Conservation (phyloP, 92 coral and sea anemone genomes). For the Siderastrea radians region DNA sequence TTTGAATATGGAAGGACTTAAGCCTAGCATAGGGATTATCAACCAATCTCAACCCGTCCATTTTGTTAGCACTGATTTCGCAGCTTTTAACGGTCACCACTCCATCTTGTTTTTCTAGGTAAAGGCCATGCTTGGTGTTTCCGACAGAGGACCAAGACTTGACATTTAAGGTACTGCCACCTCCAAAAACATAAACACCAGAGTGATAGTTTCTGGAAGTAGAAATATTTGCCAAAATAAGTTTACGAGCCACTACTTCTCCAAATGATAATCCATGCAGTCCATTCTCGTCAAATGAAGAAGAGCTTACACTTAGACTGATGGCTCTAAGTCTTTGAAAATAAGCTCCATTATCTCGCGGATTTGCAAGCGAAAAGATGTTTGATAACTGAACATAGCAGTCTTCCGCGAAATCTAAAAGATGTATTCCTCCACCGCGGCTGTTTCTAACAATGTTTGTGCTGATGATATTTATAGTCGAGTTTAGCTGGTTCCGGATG, state of each 20-base stretch:
- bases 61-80: background rate
- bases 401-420: background rate
- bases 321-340: background rate
- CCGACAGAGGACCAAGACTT: conserved; percentile 3
- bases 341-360: background rate
- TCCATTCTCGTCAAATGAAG: conserved; percentile 12
- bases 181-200: background rate
- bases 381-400: background rate
- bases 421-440: background rate
- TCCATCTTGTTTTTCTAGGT: background rate
- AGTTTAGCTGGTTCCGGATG: conserved; percentile 10
- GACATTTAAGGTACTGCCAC: background rate
- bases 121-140: conserved; percentile 6
- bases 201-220: background rate
- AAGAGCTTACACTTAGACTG: background rate
- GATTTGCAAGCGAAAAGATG: background rate
- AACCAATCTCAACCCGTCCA: background rate
- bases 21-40: background rate
- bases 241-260: background rate
- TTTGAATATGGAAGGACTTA: conserved; percentile 8
- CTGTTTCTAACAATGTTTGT: background rate
- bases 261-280: background rate
- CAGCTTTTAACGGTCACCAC: background rate
- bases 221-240: background rate
- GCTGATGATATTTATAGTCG: conserved; percentile 2